Percentiles rank a stretch among this genome's conserved stretches.
Conservation (phyloP, 2,797 vertebrate genomes). For the Ispidina lecontei region DNA sequence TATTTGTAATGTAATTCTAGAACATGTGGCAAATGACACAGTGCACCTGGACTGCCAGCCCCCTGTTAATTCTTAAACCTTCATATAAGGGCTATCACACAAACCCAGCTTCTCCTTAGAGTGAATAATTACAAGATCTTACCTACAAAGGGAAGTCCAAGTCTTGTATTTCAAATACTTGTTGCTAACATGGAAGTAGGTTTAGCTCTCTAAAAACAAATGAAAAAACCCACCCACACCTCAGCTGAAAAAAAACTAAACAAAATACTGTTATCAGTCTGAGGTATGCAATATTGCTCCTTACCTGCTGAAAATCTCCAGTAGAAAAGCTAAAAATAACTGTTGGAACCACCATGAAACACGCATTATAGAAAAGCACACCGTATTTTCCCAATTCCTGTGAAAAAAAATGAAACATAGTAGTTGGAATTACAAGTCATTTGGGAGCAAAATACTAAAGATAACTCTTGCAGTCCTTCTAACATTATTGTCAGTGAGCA, state of each 20-base stretch:
- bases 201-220: background rate
- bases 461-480: background rate
- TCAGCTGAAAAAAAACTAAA: background rate
- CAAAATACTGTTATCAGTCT: background rate
- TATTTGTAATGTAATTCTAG: background rate
- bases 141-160: background rate
- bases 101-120: background rate
- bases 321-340: conserved; percentile 82
- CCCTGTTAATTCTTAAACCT: background rate
- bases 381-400: conserved; percentile 92
- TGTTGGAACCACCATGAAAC: conserved; percentile 89
- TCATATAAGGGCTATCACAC: background rate
- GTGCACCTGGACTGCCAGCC: background rate
- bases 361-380: conserved; percentile 92
- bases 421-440: background rate
- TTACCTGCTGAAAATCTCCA: conserved; percentile 89
- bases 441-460: background rate
- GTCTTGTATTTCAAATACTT: background rate
- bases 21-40: background rate
- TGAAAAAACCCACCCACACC: rapidly evolving
- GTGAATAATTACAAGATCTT: background rate
- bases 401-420: conserved; percentile 16
- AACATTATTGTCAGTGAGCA: background rate
- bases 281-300: background rate
- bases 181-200: background rate